phyloP scores from a whole-genome alignment of 2,797 vertebrate species.

The Gephyroberyx darwinii region DNA sequence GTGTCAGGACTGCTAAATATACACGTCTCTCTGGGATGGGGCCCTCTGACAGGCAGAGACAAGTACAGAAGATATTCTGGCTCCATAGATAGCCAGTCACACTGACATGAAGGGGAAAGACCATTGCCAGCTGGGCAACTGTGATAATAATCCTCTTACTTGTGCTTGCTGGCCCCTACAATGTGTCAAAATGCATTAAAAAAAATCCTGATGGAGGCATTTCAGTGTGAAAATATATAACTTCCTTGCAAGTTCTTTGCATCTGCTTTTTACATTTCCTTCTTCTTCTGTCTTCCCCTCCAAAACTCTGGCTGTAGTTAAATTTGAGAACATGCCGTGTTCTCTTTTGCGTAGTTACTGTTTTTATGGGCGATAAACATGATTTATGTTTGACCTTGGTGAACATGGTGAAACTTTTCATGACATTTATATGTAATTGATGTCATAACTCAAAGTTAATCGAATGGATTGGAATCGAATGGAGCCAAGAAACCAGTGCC shows the following conservation, averaged over 20 bases:
- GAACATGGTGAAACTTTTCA: too few relatives aligned
- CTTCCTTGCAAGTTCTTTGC: neutral
- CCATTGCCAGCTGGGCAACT: conserved; percentile 12
- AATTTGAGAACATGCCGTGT: neutral
- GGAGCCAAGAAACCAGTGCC: too few relatives aligned
- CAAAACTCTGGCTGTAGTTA: neutral
- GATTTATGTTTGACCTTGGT: too few relatives aligned
- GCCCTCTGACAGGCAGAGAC: neutral
- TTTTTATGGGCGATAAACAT: too few relatives aligned
- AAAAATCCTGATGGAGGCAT: neutral
- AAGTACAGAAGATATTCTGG: conserved; percentile 1
- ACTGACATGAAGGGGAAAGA: conserved; percentile 16
- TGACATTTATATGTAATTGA: too few relatives aligned
- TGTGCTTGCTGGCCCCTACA: conserved; percentile 1
- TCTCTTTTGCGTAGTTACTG: too few relatives aligned
- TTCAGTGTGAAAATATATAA: conserved; percentile 14
- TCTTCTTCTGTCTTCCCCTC: neutral
- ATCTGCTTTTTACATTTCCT: conserved; percentile 18
- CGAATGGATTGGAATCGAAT: too few relatives aligned
- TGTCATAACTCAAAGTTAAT: too few relatives aligned
- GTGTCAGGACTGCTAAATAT: conserved; percentile 9
- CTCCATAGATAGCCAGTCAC: neutral
- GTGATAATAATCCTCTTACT: conserved; percentile 33
- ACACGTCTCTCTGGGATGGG: neutral
- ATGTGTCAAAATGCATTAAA: conserved; percentile 5